Base-by-base conservation (phyloP, 1,140 invertebrate species). In the Sinonovacula constricta region DNA sequence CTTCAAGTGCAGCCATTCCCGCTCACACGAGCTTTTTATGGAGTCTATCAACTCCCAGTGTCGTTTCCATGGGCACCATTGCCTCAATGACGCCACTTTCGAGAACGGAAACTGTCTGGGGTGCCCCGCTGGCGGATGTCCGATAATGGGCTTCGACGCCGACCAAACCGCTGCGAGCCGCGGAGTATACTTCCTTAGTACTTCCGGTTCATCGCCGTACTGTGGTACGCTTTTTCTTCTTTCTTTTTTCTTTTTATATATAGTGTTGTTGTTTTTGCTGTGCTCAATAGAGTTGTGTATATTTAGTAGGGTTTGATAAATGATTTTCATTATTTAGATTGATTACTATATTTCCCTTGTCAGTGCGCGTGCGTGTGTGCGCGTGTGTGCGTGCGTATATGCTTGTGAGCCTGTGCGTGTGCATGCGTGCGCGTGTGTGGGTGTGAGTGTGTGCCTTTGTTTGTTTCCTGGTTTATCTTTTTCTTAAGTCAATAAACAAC, bases 61-160 rank as follows among this genome's bases (percentile, higher is more conserved):
- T 86, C 93, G 94, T 0, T 97, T 95, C 87, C 89, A 94, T 80
- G 93, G 93, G 0, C 94, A 96, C 31, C 93, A 94, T 39, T 86
- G 84, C 60, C 28, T 63, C 2, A 84, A 53, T 54, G 83, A 83
- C 91, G 93, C 95, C 68, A 93, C 93, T 85, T 97, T 95, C 88
- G 90, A 93, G 70, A 92, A 92, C 45, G 95, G 95, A 10, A 92
- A 93, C 31, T 98, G 96, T 45, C 95, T 95, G 85, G 94, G 94
- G 2, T 97, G 96, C 89, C 94, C 94, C 67, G 94, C 94, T 65
- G 93, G 93, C n/a, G 90, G 92, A 15, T 97, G 96, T 90, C 95
- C 95, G 0, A 91, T 94, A 1, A 96, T 97, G 95, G 96, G 96
- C 53, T 94, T 97, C 91, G 97, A 97, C 89, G 96, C 97, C 2